Conservation (phyloP, 2,113 vertebrate genomes). For the Erpornis zantholeuca region DNA sequence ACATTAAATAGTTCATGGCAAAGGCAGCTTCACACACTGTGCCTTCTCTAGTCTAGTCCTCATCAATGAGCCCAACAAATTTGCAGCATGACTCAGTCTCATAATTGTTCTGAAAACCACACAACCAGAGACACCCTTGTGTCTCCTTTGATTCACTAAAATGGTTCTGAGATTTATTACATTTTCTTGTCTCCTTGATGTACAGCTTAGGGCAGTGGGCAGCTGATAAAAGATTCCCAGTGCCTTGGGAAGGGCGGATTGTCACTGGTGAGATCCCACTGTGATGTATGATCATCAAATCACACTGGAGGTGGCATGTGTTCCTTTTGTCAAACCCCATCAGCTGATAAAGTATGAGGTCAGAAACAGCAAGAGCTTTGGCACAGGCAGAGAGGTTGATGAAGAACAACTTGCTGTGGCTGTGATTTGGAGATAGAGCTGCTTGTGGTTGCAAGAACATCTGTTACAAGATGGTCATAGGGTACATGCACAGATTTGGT, state of each 20-base stretch:
- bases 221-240: conserved; percentile 57
- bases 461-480: conserved; percentile 9
- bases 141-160: conserved; percentile 65
- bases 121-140: conserved; percentile 23
- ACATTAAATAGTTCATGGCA: not conserved
- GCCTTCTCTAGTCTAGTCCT: not conserved
- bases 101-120: conserved; percentile 60
- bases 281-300: conserved; percentile 54
- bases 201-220: conserved; percentile 53
- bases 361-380: conserved; percentile 45
- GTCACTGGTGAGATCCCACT: conserved; percentile 49
- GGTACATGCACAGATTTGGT: not conserved
- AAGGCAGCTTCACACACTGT: not conserved
- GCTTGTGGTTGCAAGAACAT: conserved; percentile 36
- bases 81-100: conserved; percentile 35
- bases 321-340: conserved; percentile 47
- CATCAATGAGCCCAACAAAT: conserved; percentile 18
- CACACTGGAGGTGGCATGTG: conserved; percentile 49
- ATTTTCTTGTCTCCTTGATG: conserved; percentile 57
- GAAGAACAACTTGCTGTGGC: not conserved
- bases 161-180: conserved; percentile 51
- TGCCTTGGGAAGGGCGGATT: conserved; percentile 16
- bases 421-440: conserved; percentile 3
- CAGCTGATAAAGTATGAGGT: conserved; percentile 45
- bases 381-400: not conserved